A percentile compares a stretch with the other conserved stretches of the same genome.
Evolutionary conservation across 2,888 invertebrate genomes (phyloP).

Genomic region (Agriopis aurantiaria): DNA sequence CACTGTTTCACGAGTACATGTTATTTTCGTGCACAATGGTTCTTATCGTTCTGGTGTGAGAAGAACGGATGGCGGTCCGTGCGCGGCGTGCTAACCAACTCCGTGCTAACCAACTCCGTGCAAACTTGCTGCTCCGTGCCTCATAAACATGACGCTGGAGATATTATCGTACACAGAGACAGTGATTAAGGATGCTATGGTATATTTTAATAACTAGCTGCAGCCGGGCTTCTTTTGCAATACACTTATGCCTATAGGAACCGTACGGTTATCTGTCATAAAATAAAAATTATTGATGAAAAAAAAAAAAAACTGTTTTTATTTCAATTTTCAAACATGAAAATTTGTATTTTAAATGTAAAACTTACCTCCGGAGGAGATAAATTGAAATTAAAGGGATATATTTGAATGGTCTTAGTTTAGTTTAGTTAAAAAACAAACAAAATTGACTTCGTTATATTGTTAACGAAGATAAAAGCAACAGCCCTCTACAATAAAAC

Average conservation of each 20-base stretch:
- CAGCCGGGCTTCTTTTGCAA: background rate
- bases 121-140: background rate
- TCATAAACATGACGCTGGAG: background rate
- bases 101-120: background rate
- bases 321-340: no score
- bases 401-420: no score
- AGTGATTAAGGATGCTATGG: background rate
- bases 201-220: background rate
- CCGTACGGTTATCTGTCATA: no score
- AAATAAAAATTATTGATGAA: no score
- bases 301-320: no score
- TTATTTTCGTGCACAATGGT: slow-evolving; percentile 20
- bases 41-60: slow-evolving; percentile 27
- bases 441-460: no score
- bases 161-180: background rate
- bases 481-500: no score
- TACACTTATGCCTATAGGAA: background rate
- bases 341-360: no score
- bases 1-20: background rate
- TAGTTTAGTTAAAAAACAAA: no score
- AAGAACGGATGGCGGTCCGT: slow-evolving; percentile 27
- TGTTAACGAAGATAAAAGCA: no score
- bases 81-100: slow-evolving; percentile 15
- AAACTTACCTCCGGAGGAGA: no score
- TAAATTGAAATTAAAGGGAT: no score